Conservation (phyloP, 2,797 vertebrate species). For the Enteromius thamalakanensis region DNA sequence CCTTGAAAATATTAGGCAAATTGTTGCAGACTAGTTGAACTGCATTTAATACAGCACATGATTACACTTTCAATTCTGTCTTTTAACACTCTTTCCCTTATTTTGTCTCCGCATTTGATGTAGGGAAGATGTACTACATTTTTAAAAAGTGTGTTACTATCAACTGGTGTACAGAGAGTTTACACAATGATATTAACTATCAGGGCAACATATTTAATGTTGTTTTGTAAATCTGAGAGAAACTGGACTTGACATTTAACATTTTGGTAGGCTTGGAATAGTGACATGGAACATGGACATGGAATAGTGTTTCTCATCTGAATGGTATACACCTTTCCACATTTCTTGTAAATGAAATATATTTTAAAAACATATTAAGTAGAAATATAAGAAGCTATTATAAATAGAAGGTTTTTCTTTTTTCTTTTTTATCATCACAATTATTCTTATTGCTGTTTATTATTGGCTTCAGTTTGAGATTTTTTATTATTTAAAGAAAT, state of each 20-base stretch:
- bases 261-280: slow-evolving; percentile 63
- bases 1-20: slow-evolving; percentile 76
- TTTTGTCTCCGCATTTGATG: slow-evolving; percentile 35
- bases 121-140: slow-evolving; percentile 42
- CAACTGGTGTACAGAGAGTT: slow-evolving; percentile 77
- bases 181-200: slow-evolving; percentile 79
- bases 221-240: slow-evolving; percentile 64
- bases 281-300: slow-evolving; percentile 49
- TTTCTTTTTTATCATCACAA: slow-evolving; percentile 68
- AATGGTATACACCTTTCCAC: slow-evolving; percentile 67
- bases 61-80: slow-evolving; percentile 62
- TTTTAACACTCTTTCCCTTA: neutral
- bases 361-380: slow-evolving; percentile 68
- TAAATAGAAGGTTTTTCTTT: slow-evolving; percentile 51
- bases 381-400: slow-evolving; percentile 62
- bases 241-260: slow-evolving; percentile 81
- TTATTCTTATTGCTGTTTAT: slow-evolving; percentile 71
- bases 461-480: slow-evolving; percentile 68
- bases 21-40: slow-evolving; percentile 68
- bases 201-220: slow-evolving; percentile 76
- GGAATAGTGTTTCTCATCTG: slow-evolving; percentile 73
- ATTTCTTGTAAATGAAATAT: slow-evolving; percentile 77
- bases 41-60: slow-evolving; percentile 63
- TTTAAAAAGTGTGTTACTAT: slow-evolving; percentile 62
- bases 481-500: slow-evolving; percentile 61